Evolutionary conservation across 1,140 invertebrate species (phyloP), one percentile per base, ranked within the genome.

Genomic region (Probaryconus sp.): DNA sequence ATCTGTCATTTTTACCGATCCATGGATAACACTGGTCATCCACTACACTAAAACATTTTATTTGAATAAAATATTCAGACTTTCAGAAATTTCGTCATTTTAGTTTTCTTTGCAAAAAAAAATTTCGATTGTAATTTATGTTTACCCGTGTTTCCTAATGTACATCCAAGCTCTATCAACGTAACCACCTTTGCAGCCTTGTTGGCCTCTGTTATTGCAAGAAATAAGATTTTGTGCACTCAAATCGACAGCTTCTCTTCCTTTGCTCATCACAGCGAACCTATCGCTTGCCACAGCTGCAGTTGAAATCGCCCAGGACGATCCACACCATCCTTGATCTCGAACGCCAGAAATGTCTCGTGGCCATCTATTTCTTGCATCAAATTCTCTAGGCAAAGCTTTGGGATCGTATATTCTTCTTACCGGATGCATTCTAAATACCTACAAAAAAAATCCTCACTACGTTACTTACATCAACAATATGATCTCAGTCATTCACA

Each of bases 241-340:
- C 2, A 98, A 87, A 5, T 89, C 72, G 0, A 93, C 89, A 1
- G 87, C 85, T 77, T 96, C 92, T 5, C 85, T 85, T 1, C 95
- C 95, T 69, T 93, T 91, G 5, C 94, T 96, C 85, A 96, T 92
- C 43, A 97, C 94, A 2, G 92, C 92, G 71, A 91, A 94, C 77
- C 94, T 91, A 79, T 95, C 94, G 30, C 92, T 92, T 50, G 92
- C 93, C n/a, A 96, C 91, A 1, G 91, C 91, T 6, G 93, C 92
- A 0, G 96, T 95, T 0, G 95, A 94, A 26, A 98, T 90, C 0
- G 96, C 96, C 97, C 97, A 98, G 1, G 96, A 97, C 0, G 95
- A 91, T 0, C 92, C 96, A 80, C 97, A 96, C 93, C 96, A 96
- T 24, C 93, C 93, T 87, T 99, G 97, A 87, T 99, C 96, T 6